phyloP scores from a whole-genome alignment of 2,797 vertebrate genomes.

The Platyrinchus mystaceus region DNA sequence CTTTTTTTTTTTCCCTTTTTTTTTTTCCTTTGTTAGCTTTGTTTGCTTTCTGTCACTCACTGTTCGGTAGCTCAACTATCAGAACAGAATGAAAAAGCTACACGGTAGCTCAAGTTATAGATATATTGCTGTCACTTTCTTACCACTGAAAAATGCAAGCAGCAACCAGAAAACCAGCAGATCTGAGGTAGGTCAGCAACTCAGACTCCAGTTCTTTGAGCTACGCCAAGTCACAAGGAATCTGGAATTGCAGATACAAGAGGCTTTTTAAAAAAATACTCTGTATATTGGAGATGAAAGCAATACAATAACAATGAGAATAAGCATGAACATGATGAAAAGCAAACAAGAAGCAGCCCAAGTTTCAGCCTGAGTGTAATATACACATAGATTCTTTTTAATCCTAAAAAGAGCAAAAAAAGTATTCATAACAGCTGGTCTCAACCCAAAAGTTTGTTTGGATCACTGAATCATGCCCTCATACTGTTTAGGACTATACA shows the following conservation, averaged over 20 bases:
- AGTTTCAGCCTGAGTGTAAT: conserved; percentile 30
- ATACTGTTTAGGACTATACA: neutral
- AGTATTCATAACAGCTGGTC: conserved; percentile 33
- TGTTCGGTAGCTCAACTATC: conserved; percentile 17
- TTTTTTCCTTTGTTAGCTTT: conserved; percentile 26
- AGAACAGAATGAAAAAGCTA: neutral
- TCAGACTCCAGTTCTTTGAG: neutral
- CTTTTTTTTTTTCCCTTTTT: neutral
- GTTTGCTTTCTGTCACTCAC: conserved; percentile 39
- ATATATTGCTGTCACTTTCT: neutral
- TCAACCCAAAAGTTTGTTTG: conserved; percentile 50
- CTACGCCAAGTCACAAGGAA: conserved; percentile 15
- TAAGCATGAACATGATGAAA: conserved; percentile 44
- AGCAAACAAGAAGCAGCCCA: conserved; percentile 32
- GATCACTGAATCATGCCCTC: neutral
- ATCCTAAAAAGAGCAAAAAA: conserved; percentile 60
- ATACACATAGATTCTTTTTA: conserved; percentile 49
- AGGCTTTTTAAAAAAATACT: neutral
- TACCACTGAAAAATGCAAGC: neutral
- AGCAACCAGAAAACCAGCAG: conserved; percentile 10
- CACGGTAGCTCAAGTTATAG: neutral
- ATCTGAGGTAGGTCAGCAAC: neutral
- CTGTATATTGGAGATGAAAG: conserved; percentile 70
- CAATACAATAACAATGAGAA: conserved; percentile 58
- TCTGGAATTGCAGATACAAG: conserved; percentile 26